These are phyloP conservation scores for Meteorus cinctellus DNA, from an alignment of 2,888 invertebrate genomes.

Conservation along the genomic window DNA sequence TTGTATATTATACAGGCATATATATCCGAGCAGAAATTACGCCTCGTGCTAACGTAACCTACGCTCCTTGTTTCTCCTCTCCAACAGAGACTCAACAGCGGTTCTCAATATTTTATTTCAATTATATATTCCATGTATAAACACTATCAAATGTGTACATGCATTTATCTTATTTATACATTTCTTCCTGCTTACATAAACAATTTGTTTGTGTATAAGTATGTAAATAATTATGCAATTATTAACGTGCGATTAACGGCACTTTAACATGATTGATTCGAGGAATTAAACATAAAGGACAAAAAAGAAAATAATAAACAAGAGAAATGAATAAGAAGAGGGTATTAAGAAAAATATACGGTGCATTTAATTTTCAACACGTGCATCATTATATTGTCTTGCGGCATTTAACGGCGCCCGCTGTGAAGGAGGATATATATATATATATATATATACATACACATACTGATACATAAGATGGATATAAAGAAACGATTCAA, in stretches of 20 bases:
- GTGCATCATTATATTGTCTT: conserved; percentile 9
- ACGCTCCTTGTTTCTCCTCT: conserved; percentile 43
- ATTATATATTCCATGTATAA: background rate
- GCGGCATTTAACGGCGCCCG: conserved; percentile 28
- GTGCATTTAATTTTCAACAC: conserved; percentile 19
- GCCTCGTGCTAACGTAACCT: conserved; percentile 51
- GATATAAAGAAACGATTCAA: conserved; percentile 30
- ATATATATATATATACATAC: background rate
- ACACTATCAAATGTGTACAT: background rate
- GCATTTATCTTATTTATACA: background rate
- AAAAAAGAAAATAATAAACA: conserved; percentile 4
- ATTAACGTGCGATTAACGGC: conserved; percentile 1
- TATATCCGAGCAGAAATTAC: conserved; percentile 46
- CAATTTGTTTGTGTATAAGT: background rate
- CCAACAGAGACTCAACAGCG: conserved; percentile 29
- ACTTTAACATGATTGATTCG: conserved; percentile 1
- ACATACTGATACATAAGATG: background rate
- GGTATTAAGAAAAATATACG: background rate
- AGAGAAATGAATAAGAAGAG: background rate
- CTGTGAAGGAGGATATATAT: conserved; percentile 22
- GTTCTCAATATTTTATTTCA: conserved; percentile 36
- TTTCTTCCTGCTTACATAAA: conserved; percentile 10
- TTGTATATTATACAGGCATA: conserved; percentile 16
- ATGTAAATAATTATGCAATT: conserved; percentile 13
- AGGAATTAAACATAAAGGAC: background rate